These are phyloP conservation scores for Drosophila tanythrix DNA, from an alignment of 2,888 invertebrate genomes.

Conservation along the genomic window DNA sequence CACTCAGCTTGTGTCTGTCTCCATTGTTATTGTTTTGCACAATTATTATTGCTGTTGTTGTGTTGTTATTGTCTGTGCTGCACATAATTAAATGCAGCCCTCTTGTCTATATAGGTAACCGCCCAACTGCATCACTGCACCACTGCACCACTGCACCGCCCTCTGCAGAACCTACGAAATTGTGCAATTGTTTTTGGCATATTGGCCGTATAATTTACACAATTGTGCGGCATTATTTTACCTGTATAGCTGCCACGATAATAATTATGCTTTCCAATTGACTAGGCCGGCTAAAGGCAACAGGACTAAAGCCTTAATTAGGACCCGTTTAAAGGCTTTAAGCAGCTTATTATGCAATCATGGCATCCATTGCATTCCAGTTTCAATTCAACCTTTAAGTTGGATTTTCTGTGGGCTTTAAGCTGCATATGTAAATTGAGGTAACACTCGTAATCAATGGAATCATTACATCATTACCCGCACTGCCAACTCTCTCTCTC, in stretches of 20 bases:
- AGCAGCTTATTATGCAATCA: conserved; percentile 20
- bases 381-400: not conserved
- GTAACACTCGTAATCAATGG: conserved; percentile 15
- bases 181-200: conserved; percentile 55
- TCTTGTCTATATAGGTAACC: conserved; percentile 7
- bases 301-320: conserved; percentile 16
- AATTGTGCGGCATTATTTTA: conserved; percentile 42
- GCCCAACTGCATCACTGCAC: no score
- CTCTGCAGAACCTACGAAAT: not conserved
- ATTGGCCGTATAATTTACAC: conserved; percentile 66
- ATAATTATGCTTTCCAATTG: conserved; percentile 70
- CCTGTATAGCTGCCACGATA: conserved; percentile 27
- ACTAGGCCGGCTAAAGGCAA: conserved; percentile 26
- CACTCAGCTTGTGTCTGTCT: not conserved
- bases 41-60: conserved; percentile 58
- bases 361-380: not conserved
- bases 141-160: not conserved
- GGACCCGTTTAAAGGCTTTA: conserved; percentile 11
- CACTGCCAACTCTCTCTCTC: conserved; percentile 7
- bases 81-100: conserved; percentile 69
- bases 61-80: conserved; percentile 40
- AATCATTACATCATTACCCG: not conserved
- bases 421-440: conserved; percentile 19
- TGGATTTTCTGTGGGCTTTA: not conserved
- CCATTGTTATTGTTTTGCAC: conserved; percentile 62